Evolutionary conservation across 2,113 vertebrate species (phyloP), one percentile per base, ranked within the genome.

Genomic region (Steatornis caripensis): DNA sequence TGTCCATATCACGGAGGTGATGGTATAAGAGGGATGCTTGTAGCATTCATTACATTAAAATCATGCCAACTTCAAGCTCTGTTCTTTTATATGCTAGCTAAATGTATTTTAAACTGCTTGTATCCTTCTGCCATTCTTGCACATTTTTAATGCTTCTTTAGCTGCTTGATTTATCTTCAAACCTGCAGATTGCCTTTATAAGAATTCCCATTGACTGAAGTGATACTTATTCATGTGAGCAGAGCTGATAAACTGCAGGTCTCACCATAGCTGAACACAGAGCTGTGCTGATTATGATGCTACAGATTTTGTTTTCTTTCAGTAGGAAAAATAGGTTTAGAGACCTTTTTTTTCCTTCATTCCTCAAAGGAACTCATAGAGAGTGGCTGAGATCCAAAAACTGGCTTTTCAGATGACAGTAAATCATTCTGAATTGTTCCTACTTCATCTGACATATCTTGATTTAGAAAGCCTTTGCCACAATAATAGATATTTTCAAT

Each of bases 131-230:
- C 41, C 49, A 88, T 87, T 48, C 51, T 91, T 95, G 72, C 77
- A 93, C 37, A 93, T 62, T 90, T 95, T 97, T 97, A 88, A 92
- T 95, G 72, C 78, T 95, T 95, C 61, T 85, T 96, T 97, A 90
- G 85, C 51, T 74, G 76, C 54, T 91, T 94, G 94, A 97, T 97
- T 97, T 97, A 94, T 96, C 83, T 97, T 80, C 77, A 91, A n/a
- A 97, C 58, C 74, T 81, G 37, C 90, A 96, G 83, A 97, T 91
- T 87, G 72, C 62, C 43, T 96, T 94, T 94, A 66, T 93, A 94
- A 95, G 92, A 96, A 95, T 93, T 89, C 86, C 81, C 93, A 87
- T 89, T 93, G 86, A 97, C 87, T 94, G 83, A 95, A 97, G 55
- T 70, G 95, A 79, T 97, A 94, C 64, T 95, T 97, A 71, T 89